These are phyloP conservation scores for Pangasianodon hypophthalmus DNA, from an alignment of 2,113 vertebrate species.

Conservation along the genomic window DNA sequence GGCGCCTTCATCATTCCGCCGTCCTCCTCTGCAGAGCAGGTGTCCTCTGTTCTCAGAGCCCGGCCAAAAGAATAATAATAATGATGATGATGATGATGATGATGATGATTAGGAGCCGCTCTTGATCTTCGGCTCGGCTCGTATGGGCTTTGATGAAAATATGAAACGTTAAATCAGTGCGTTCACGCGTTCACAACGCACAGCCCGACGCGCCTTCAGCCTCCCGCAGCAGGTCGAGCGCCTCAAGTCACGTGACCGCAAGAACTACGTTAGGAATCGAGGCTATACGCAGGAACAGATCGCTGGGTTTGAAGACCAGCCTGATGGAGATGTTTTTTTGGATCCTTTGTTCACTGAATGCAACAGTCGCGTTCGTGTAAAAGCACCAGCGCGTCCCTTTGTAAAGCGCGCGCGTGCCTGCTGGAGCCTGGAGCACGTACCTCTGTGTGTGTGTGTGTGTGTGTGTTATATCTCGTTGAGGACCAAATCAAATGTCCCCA, in stretches of 20 bases:
- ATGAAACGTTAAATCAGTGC: neutral
- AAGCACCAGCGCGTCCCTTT: conserved; percentile 12
- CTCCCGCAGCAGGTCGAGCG: conserved; percentile 9
- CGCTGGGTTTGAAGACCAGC: neutral
- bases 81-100: neutral
- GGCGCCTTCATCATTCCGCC: conserved; percentile 48
- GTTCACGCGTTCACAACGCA: neutral
- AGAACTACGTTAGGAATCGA: neutral
- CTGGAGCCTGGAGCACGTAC: neutral
- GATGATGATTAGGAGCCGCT: neutral
- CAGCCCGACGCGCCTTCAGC: conserved; percentile 4
- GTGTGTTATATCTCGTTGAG: neutral
- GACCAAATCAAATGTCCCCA: neutral
- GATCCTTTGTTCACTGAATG: conserved; percentile 19
- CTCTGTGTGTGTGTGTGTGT: neutral
- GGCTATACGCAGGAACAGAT: neutral
- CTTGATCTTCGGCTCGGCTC: neutral
- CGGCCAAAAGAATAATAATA: neutral
- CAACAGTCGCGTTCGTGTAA: neutral
- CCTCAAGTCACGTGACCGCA: conserved; percentile 8
- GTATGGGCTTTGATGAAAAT: neutral
- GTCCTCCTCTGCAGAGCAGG: neutral
- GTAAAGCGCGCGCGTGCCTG: neutral
- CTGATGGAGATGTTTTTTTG: neutral
- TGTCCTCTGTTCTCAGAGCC: neutral